phyloP scores from a whole-genome alignment of 2,797 vertebrate genomes.

The Acipenser oxyrinchus region DNA sequence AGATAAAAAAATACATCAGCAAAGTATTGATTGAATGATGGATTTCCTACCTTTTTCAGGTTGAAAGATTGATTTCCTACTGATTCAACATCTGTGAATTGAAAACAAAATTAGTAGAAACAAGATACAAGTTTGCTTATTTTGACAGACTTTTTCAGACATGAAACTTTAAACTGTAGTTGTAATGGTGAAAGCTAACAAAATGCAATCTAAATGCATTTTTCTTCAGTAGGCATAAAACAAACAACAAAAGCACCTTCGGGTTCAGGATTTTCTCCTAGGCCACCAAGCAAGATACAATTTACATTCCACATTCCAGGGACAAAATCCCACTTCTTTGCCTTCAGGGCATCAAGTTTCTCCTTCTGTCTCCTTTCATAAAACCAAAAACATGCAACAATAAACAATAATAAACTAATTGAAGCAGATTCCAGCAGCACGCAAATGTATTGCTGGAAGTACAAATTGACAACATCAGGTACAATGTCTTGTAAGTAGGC shows the following conservation, averaged over 20 bases:
- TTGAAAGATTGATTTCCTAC: background rate
- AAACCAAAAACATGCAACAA: background rate
- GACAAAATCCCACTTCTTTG: constrained; percentile 35
- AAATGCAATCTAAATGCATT: background rate
- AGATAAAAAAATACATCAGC: no score
- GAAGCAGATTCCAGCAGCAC: background rate
- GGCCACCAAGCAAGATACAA: constrained; percentile 34
- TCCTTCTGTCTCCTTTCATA: constrained; percentile 28
- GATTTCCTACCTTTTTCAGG: background rate
- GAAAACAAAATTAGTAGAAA: background rate
- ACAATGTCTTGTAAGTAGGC: no score
- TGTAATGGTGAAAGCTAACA: no score
- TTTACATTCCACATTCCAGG: constrained; percentile 53
- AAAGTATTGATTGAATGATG: background rate
- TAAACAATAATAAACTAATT: background rate
- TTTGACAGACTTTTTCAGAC: no score
- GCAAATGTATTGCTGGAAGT: no score
- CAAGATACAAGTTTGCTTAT: no score
- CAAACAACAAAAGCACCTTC: constrained; percentile 25
- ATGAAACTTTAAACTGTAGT: no score
- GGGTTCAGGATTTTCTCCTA: constrained; percentile 30
- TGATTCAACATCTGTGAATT: background rate
- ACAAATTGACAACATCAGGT: no score
- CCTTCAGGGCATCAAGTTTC: constrained; percentile 30
- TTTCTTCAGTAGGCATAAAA: background rate